phyloP scores from a whole-genome alignment of 2,888 invertebrate species.

The Deilephila porcellus region DNA sequence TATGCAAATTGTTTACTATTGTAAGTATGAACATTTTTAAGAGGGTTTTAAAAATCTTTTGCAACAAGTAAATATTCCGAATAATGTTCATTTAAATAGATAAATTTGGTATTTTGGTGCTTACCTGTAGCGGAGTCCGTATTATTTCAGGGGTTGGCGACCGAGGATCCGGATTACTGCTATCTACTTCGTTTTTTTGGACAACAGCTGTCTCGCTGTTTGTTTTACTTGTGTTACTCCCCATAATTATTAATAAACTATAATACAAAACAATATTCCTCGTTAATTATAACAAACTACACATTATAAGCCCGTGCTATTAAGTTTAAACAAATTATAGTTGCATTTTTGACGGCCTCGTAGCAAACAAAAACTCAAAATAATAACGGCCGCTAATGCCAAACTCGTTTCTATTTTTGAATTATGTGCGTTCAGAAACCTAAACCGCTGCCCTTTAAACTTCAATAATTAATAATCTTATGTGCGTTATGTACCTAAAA shows the following conservation, averaged over 20 bases:
- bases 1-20: too few relatives aligned
- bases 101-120: conserved; percentile 32
- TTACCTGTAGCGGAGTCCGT: conserved; percentile 86
- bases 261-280: conserved; percentile 13
- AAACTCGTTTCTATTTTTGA: conserved; percentile 30
- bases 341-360: conserved; percentile 2
- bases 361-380: conserved; percentile 30
- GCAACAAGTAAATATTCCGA: too few relatives aligned
- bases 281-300: conserved; percentile 12
- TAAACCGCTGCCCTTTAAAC: neutral
- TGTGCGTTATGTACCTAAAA: too few relatives aligned
- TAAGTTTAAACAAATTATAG: conserved; percentile 17
- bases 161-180: conserved; percentile 80
- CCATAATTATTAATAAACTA: conserved; percentile 54
- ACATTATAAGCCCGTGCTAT: conserved; percentile 21
- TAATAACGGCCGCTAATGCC: conserved; percentile 30
- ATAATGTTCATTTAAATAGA: too few relatives aligned
- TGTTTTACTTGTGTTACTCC: conserved; percentile 74
- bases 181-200: conserved; percentile 63
- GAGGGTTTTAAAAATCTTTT: too few relatives aligned
- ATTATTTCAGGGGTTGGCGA: conserved; percentile 85
- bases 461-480: too few relatives aligned
- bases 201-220: conserved; percentile 57
- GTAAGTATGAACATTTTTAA: too few relatives aligned
- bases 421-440: conserved; percentile 27